phyloP scores from a whole-genome alignment of 2,797 vertebrate genomes.

The Sebastes taczanowskii region DNA sequence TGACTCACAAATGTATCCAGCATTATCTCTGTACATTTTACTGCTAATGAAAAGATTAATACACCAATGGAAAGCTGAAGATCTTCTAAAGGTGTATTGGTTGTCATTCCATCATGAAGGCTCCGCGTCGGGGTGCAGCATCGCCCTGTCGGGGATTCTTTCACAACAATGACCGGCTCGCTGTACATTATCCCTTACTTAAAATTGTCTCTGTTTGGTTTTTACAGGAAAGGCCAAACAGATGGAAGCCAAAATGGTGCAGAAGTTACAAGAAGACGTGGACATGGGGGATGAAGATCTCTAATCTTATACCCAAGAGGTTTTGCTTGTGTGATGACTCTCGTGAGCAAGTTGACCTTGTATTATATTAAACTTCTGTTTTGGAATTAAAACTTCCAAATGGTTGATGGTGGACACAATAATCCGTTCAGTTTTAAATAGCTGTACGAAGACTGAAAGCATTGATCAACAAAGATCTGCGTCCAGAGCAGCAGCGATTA shows the following conservation, averaged over 20 bases:
- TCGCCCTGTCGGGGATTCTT: no score
- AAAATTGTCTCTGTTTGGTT: not conserved
- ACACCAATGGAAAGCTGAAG: no score
- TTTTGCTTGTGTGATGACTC: not conserved
- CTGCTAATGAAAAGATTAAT: no score
- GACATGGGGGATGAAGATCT: slow-evolving; percentile 86
- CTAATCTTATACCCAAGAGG: slow-evolving; percentile 13
- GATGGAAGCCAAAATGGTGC: slow-evolving; percentile 97
- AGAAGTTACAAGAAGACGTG: slow-evolving; percentile 91
- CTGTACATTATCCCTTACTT: not conserved
- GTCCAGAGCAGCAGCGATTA: not conserved
- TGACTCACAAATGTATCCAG: no score
- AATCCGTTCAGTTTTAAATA: slow-evolving; percentile 2
- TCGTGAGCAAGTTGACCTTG: not conserved
- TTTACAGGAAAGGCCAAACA: slow-evolving; percentile 88
- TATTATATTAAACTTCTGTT: slow-evolving; percentile 28
- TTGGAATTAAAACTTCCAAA: slow-evolving; percentile 15
- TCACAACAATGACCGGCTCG: no score
- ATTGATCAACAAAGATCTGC: not conserved
- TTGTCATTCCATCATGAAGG: no score
- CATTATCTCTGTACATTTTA: no score
- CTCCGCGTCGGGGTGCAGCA: no score
- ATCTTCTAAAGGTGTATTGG: no score
- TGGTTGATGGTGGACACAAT: not conserved
- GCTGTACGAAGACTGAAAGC: not conserved